Percentiles rank a stretch among this genome's conserved stretches.
Evolutionary conservation across 2,113 vertebrate genomes (phyloP).

Genomic region (Oncorhynchus mykiss): DNA sequence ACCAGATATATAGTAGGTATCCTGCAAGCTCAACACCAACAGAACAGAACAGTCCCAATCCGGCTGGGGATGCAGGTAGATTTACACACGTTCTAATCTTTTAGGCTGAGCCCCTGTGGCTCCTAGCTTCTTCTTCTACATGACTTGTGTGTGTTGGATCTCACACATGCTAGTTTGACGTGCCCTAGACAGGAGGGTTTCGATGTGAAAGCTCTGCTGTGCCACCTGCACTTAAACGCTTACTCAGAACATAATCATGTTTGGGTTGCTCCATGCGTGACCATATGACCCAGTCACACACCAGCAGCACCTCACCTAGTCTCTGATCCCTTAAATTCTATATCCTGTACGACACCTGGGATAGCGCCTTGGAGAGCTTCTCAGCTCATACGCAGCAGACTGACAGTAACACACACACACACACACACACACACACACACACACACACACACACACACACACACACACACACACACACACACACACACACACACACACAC

Average conservation of each 20-base stretch:
- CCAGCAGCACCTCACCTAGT: background rate
- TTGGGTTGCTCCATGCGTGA: background rate
- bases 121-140: background rate
- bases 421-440: background rate
- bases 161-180: background rate
- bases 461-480: background rate
- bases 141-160: background rate
- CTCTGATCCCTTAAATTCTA: background rate
- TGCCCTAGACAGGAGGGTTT: background rate
- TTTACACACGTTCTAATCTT: background rate
- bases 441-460: background rate
- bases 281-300: constrained; percentile 11
- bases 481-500: background rate
- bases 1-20: too few relatives aligned
- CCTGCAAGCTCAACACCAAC: background rate
- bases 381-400: background rate
- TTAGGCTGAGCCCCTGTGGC: background rate
- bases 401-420: background rate
- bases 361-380: too few relatives aligned
- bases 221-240: constrained; percentile 3
- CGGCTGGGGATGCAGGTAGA: background rate
- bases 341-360: background rate
- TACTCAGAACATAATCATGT: constrained; percentile 23
- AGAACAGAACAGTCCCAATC: constrained; percentile 8
- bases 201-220: background rate